Evolutionary conservation across 2,888 invertebrate genomes (phyloP).

Genomic region (Criorhina ranunculi): DNA sequence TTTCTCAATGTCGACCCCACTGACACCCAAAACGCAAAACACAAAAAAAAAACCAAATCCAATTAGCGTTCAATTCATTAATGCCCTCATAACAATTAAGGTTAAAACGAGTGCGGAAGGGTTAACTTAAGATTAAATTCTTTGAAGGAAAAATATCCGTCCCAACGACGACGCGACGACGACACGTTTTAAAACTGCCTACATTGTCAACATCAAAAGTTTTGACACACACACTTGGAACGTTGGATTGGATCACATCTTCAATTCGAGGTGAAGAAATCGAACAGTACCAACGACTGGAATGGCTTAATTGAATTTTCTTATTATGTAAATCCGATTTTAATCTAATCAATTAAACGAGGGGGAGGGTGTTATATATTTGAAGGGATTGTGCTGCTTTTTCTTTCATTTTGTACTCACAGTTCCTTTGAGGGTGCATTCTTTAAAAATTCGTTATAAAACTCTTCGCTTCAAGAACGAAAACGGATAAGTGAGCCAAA

Average conservation of each 20-base stretch:
- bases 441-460: constrained; percentile 35
- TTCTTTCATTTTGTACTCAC: background rate
- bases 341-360: constrained; percentile 73
- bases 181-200: background rate
- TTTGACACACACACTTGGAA: constrained; percentile 34
- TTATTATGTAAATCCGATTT: constrained; percentile 73
- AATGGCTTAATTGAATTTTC: constrained; percentile 71
- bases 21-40: constrained; percentile 11
- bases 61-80: constrained; percentile 62
- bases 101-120: constrained; percentile 41
- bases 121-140: constrained; percentile 56
- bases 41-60: constrained; percentile 41
- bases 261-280: constrained; percentile 2
- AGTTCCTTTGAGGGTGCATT: constrained; percentile 13
- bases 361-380: background rate
- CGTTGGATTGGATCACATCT: background rate
- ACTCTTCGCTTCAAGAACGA: background rate
- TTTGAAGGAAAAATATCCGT: constrained; percentile 29
- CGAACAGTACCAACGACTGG: constrained; percentile 3
- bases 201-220: constrained; percentile 28
- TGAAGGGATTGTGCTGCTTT: no score
- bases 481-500: constrained; percentile 17
- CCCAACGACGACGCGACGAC: no score
- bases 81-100: constrained; percentile 61
- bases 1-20: constrained; percentile 30